phyloP scores from a whole-genome alignment of 2,888 invertebrate species.

The Drosophila meridionalis region DNA sequence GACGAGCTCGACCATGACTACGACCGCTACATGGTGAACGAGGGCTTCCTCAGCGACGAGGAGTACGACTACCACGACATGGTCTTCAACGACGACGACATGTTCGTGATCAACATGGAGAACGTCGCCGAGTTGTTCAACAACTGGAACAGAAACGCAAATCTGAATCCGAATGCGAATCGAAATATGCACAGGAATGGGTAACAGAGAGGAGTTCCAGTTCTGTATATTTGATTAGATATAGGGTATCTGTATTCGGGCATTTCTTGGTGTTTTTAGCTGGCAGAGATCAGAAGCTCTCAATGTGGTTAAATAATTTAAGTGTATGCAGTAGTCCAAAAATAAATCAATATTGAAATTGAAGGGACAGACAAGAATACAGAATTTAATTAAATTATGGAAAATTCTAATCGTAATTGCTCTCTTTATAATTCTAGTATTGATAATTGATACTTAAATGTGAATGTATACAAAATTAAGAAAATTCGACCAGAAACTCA shows the following conservation, averaged over 20 bases:
- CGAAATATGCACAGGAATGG: neutral
- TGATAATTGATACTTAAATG: too few species aligned
- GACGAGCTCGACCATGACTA: conserved; percentile 35
- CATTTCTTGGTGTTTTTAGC: neutral
- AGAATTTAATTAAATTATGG: neutral
- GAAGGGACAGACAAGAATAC: neutral
- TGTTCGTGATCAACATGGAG: conserved; percentile 9
- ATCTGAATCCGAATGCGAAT: neutral
- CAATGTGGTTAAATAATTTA: conserved; percentile 3
- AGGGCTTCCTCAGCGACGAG: conserved; percentile 42
- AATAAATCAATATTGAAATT: neutral
- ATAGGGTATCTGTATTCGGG: neutral
- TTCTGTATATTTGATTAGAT: neutral
- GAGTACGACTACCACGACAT: conserved; percentile 8
- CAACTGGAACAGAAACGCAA: neutral
- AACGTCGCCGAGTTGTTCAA: conserved; percentile 11
- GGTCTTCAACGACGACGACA: conserved; percentile 19
- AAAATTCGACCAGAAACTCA: neutral
- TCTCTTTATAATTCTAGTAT: too few species aligned
- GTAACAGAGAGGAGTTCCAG: neutral
- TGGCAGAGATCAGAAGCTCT: neutral
- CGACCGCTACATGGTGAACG: conserved; percentile 31
- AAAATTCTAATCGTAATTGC: neutral
- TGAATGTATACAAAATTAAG: too few species aligned
- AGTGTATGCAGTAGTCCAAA: neutral